phyloP scores from a whole-genome alignment of 2,797 vertebrate species.

The Luscinia luscinia region DNA sequence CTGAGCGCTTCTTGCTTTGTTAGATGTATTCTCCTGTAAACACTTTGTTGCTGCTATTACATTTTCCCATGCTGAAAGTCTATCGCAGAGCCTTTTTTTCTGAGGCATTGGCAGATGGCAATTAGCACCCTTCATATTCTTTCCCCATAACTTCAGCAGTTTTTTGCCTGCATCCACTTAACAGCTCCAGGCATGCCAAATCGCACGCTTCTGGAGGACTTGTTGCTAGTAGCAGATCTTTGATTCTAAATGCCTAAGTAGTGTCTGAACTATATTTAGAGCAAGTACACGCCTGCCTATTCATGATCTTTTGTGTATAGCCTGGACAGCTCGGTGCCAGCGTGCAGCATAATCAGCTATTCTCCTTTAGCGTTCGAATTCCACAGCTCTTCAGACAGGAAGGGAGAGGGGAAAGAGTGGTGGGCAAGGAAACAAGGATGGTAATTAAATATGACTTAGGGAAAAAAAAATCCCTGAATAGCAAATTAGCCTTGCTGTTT shows the following conservation, averaged over 20 bases:
- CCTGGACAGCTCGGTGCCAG: conserved; percentile 56
- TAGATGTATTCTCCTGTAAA: conserved; percentile 44
- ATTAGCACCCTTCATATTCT: conserved; percentile 70
- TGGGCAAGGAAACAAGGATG: conserved; percentile 41
- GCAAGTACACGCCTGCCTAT: conserved; percentile 69
- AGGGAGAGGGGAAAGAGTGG: background rate
- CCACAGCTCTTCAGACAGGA: conserved; percentile 47
- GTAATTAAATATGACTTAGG: conserved; percentile 65
- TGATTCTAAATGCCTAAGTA: conserved; percentile 70
- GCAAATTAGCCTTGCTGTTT: conserved; percentile 58
- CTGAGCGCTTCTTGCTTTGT: conserved; percentile 39
- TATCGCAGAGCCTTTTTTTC: conserved; percentile 59
- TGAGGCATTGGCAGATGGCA: conserved; percentile 72
- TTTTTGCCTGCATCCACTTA: conserved; percentile 75
- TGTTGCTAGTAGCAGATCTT: conserved; percentile 75
- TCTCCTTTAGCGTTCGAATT: conserved; percentile 45
- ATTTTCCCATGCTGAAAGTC: conserved; percentile 69
- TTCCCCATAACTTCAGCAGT: conserved; percentile 66
- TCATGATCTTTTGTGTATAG: conserved; percentile 64
- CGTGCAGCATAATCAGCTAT: conserved; percentile 35
- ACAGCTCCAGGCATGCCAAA: conserved; percentile 72
- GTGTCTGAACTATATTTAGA: conserved; percentile 73
- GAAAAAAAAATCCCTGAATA: conserved; percentile 20
- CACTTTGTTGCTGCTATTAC: conserved; percentile 51
- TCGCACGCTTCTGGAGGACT: conserved; percentile 69